Base-by-base conservation (phyloP, 2,888 invertebrate genomes). In the Selenia dentaria region DNA sequence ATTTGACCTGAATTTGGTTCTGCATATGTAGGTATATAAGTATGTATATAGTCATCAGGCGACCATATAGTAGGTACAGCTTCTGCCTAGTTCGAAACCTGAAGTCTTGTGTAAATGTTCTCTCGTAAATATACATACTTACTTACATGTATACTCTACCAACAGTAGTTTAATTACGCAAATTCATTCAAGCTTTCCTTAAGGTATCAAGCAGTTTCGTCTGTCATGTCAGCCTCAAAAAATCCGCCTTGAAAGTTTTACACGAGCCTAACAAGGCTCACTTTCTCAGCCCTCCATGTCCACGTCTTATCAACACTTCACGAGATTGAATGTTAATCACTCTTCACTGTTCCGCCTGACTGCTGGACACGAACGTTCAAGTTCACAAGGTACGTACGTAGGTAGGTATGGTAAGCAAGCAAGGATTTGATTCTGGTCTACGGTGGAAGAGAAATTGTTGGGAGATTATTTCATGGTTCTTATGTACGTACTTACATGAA, bases 271-370 rank as follows among this genome's bases (percentile, higher is more conserved):
- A 62, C 57, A 44, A 59, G 57, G 52, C 52, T 54, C 51, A 59
- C 61, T 64, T 64, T 64, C 58, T 62, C 57, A 49, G 54, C 52
- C 58, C 54, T 52, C 47, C 58, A 46, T 38, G 47, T 44, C 44
- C 10, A n/a, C 34, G 45, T 42, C 51, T 52, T 56, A 59, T 59
- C 54, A 51, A 57, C 57, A 59, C 54, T 58, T 51, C 51, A 47
- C 44, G 9, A 50, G 52, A 56, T 56, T 57, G 44, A 43, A 38
- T 53, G 51, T 57, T 54, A 57, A 60, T 56, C 55, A 53, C 42
- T 47, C 50, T 44, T 54, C 46, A 52, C 46, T 37, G 48, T 44
- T 54, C 40, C 25, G 28, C 18, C 29, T 18, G 36, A 47, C 49
- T 41, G 44, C 39, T 27, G 32, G 42, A 34, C 48, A 49, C 28